Evolutionary conservation across 2,888 invertebrate genomes (phyloP), one percentile per base, ranked within the genome.

Genomic region (Anoplius nigerrimus): DNA sequence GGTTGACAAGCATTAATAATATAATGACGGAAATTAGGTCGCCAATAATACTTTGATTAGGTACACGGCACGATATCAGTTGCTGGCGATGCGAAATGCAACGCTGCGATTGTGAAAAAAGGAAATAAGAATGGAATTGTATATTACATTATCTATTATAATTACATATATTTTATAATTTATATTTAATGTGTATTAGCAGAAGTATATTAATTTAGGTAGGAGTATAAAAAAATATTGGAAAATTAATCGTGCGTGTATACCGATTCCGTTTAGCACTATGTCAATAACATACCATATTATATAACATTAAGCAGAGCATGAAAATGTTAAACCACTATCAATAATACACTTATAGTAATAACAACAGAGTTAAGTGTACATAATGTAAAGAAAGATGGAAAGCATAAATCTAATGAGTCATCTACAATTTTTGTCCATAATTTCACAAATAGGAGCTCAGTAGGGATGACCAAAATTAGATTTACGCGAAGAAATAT

Each of bases 301-400:
- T 43, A 66, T 80, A 71, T 76, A 80, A 77, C 69, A 51, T 65
- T 72, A 69, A 67, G 66, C 55, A 66, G 74, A 76, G 75, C 74
- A 78, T 74, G 75, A 68, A 75, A 69, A 69, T 65, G 69, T 75
- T 69, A 61, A 74, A 65, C 53, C 48, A 76, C 71, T 77, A 74
- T 72, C 76, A 69, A 62, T 59, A 72, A 11, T 64, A 59, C 67
- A 81, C 64, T 67, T 72, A 67, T 76, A 79, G 74, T 72, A 75
- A 76, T 80, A 75, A 79, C 69, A 75, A 62, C 79, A 79, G 78
- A 79, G 66, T 76, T 83, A 78, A 86, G 81, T 87, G 87, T 87
- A 87, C 74, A 87, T 87, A 87, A 84, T 87, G 87, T 87, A 87
- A 86, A 87, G 82, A 84, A 77, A 84, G 77, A 83, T 83, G 70